Base-by-base conservation (phyloP, 2,797 vertebrate genomes). In the Pseudochromis fuscus region DNA sequence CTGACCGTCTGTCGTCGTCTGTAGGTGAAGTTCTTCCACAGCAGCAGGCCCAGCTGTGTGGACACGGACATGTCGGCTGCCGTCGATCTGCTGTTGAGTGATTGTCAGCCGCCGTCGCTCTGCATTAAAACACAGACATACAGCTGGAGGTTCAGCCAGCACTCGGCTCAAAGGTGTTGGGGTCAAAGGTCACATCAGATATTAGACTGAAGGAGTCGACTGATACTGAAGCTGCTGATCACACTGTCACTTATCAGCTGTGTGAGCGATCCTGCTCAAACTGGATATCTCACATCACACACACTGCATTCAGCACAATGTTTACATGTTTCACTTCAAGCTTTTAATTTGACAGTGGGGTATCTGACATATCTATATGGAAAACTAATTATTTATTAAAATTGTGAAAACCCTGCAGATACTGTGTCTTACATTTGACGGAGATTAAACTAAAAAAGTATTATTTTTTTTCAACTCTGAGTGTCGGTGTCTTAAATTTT, bases 11-110 rank as follows among this genome's bases (percentile, higher is more conserved):
- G 97, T 74, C 97, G 80, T 75, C 95, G 95, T 88, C 97, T 93
- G 89, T 94, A 97, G 10, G 97, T 98, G 79, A 98, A 95, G 83
- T 99, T 99, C 93, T 99, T 99, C 98, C 98, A 99, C 1, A 99
- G 94, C 88, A 99, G 89, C 92, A 99, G 89, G 38, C 95, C 94
- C 87, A 99, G 85, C 93, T 99, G 98, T 0, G 96, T 94, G 82
- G 91, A 94, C 82, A 95, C 94, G 58, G 96, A 92, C 96, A 98
- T 98, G 85, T 93, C 93, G 55, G 74, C 85, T 27, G 65, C 50
- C 42, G 28, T 25, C 67, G 79, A 80, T 42, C 63, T 56, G 53
- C 31, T n/a, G n/a, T n/a, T 23, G 33, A 89, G 77, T 79, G 79
- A 78, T 45, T 52, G 46, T 30, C 59, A 4, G 31, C n/a, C 0